Conservation (phyloP, 2,797 vertebrate species). For the Masticophis lateralis region DNA sequence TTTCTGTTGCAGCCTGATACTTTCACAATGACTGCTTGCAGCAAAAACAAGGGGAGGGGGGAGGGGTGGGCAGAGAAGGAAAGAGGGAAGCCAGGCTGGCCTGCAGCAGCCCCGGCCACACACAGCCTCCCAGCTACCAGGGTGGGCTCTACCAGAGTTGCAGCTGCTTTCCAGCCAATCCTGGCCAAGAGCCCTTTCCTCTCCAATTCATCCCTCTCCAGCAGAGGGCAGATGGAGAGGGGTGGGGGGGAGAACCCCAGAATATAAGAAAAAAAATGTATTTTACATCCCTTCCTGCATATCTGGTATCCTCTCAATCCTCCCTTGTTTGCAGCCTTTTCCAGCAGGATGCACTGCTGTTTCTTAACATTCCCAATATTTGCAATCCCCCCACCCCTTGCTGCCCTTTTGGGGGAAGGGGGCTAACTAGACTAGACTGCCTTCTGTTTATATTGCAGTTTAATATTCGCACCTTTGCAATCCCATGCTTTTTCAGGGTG, state of each 20-base stretch:
- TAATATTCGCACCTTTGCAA: background rate
- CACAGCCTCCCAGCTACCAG: background rate
- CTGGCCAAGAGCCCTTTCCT: too few species aligned
- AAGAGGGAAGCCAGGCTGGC: background rate
- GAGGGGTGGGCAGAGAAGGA: background rate
- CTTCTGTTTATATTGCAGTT: background rate
- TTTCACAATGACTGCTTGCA: background rate
- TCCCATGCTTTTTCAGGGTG: background rate
- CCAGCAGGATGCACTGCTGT: background rate
- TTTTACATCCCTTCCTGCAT: background rate
- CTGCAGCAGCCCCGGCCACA: background rate
- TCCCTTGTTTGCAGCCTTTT: background rate
- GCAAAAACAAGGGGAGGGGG: background rate
- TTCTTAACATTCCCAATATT: too few species aligned
- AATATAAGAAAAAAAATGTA: fast-evolving
- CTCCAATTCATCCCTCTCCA: background rate
- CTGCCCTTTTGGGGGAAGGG: background rate
- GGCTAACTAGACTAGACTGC: background rate
- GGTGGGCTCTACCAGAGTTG: background rate
- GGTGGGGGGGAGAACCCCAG: too few species aligned
- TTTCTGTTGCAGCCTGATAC: constrained; percentile 12
- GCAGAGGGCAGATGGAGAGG: background rate
- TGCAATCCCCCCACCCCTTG: too few species aligned
- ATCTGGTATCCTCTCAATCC: background rate
- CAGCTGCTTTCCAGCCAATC: background rate